phyloP scores from a whole-genome alignment of 1,140 invertebrate genomes.

The Callitettix versicolor region DNA sequence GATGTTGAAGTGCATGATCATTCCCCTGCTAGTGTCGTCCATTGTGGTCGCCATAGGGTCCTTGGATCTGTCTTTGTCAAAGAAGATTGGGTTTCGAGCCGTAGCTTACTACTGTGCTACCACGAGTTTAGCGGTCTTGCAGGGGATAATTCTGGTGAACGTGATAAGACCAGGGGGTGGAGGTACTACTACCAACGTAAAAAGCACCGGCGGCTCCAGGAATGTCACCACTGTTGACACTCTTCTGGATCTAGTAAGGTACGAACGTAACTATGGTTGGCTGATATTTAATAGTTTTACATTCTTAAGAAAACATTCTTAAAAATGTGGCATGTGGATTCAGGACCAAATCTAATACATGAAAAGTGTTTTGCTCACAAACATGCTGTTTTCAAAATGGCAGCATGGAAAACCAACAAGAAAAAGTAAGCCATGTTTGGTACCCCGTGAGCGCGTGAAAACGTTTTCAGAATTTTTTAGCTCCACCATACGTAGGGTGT shows the following conservation, averaged over 20 bases:
- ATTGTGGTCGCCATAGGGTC: slow-evolving; percentile 79
- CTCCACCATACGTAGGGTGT: too few species aligned
- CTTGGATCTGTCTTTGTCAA: slow-evolving; percentile 27
- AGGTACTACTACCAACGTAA: slow-evolving; percentile 20
- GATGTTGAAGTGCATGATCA: slow-evolving; percentile 81
- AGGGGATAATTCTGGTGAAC: slow-evolving; percentile 27
- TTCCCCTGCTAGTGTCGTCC: slow-evolving; percentile 78
- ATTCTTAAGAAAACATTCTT: too few species aligned
- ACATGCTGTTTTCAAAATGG: too few species aligned
- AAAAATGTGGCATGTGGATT: too few species aligned
- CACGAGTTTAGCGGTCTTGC: slow-evolving; percentile 26
- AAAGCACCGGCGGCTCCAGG: slow-evolving; percentile 25
- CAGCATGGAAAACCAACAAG: too few species aligned
- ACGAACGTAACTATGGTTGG: too few species aligned
- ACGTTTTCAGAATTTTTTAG: too few species aligned
- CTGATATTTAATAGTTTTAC: too few species aligned
- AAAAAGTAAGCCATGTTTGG: too few species aligned
- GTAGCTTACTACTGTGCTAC: slow-evolving; percentile 26
- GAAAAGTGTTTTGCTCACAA: too few species aligned
- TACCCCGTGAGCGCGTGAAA: too few species aligned
- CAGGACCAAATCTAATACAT: too few species aligned
- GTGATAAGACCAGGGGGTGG: slow-evolving; percentile 28
- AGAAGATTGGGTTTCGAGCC: slow-evolving; percentile 25
- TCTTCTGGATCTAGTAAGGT: slow-evolving; percentile 61
- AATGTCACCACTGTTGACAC: slow-evolving; percentile 72